Evolutionary conservation across 2,888 invertebrate species (phyloP).

Genomic region (Eupithecia dodoneata): DNA sequence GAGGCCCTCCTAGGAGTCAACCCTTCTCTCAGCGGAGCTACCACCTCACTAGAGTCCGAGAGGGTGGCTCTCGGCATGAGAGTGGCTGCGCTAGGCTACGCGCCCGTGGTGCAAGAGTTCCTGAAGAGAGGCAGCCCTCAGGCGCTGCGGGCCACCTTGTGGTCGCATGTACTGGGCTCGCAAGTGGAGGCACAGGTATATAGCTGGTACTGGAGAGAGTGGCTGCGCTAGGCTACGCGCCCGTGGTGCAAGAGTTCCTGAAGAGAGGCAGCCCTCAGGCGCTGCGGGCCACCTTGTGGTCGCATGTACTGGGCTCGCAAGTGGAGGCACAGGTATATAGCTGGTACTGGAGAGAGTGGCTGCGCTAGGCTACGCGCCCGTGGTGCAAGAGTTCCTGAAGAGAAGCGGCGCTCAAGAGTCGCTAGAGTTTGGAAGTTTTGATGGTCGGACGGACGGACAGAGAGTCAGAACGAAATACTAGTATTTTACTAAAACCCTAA

Average conservation of each 20-base stretch:
- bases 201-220: slow-evolving; percentile 84
- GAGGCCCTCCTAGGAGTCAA: slow-evolving; percentile 86
- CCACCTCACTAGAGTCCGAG: slow-evolving; percentile 86
- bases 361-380: slow-evolving; percentile 91
- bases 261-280: slow-evolving; percentile 93
- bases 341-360: slow-evolving; percentile 86
- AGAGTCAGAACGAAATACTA: too few species aligned
- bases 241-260: slow-evolving; percentile 94
- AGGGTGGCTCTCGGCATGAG: slow-evolving; percentile 89
- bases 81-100: slow-evolving; percentile 90
- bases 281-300: slow-evolving; percentile 93
- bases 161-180: slow-evolving; percentile 94
- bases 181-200: slow-evolving; percentile 82
- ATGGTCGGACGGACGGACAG: too few species aligned
- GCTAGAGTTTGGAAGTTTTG: too few species aligned
- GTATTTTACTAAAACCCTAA: too few species aligned
- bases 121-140: slow-evolving; percentile 94
- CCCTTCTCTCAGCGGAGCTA: slow-evolving; percentile 70
- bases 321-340: slow-evolving; percentile 73
- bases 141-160: slow-evolving; percentile 90
- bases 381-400: slow-evolving; percentile 95
- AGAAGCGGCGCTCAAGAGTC: slow-evolving; percentile 89
- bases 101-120: slow-evolving; percentile 95
- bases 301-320: slow-evolving; percentile 92
- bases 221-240: slow-evolving; percentile 91